These are phyloP conservation scores for Microtus pennsylvanicus DNA, from an alignment of 2,113 vertebrate species.

Conservation along the genomic window DNA sequence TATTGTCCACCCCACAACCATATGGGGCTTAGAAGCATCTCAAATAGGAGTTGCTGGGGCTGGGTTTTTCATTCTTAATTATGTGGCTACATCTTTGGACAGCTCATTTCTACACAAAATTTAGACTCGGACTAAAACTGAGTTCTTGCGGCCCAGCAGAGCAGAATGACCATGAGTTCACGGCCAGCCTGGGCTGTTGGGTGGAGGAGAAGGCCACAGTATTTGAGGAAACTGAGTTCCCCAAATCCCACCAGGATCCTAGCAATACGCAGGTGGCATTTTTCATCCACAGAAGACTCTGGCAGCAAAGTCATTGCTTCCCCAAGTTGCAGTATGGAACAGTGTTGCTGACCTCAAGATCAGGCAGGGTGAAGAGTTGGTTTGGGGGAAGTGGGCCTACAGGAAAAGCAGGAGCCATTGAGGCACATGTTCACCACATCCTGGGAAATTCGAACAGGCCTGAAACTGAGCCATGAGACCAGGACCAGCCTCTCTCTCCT, in stretches of 20 bases:
- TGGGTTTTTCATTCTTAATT: background rate
- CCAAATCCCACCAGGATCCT: background rate
- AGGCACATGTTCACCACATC: fast-evolving
- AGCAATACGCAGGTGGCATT: background rate
- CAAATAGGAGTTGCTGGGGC: background rate
- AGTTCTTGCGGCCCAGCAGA: background rate
- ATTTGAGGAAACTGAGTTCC: background rate
- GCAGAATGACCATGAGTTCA: background rate
- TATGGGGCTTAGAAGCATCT: background rate
- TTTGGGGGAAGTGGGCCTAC: background rate
- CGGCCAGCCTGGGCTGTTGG: background rate
- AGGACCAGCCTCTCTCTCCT: background rate
- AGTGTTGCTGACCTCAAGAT: background rate
- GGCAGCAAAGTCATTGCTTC: background rate
- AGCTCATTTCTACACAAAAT: background rate
- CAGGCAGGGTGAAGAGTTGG: background rate
- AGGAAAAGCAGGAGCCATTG: background rate
- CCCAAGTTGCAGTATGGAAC: background rate
- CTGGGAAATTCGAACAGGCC: background rate
- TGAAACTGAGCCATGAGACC: background rate
- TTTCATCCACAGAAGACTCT: background rate
- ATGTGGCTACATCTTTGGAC: background rate
- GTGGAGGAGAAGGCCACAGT: background rate
- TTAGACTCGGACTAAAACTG: too few species aligned
- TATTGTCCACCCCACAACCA: fast-evolving